Evolutionary conservation across 35 echinoderm and acorn worm species (phyloP).

Genomic region (Apostichopus parvimensis): DNA sequence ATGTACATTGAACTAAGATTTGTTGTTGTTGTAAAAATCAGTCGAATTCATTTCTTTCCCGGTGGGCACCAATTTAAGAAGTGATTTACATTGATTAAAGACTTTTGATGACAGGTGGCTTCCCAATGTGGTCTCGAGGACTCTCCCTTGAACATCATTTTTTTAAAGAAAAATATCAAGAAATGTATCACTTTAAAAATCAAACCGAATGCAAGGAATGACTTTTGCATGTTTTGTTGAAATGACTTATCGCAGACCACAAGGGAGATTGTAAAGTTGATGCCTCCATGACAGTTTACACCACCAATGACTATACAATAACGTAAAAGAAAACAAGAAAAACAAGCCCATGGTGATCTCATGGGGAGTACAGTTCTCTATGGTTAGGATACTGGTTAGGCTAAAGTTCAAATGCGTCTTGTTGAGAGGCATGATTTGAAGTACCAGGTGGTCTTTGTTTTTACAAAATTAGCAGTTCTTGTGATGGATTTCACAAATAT

Average conservation of each 20-base stretch:
- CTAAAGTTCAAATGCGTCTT: constrained; percentile 39
- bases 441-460: constrained; percentile 49
- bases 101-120: no score
- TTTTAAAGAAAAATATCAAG: no score
- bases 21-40: no score
- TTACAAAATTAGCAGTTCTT: constrained; percentile 21
- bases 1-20: no score
- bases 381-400: constrained; percentile 40
- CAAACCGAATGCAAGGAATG: not conserved
- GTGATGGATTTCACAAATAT: not conserved
- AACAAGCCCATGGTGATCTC: constrained; percentile 21
- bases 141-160: no score
- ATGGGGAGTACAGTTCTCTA: constrained; percentile 29
- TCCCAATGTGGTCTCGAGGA: no score
- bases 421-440: constrained; percentile 24
- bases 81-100: no score
- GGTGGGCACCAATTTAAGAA: no score
- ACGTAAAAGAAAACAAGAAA: not conserved
- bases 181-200: not conserved
- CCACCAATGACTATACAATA: not conserved
- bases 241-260: not conserved
- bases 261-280: constrained; percentile 9
- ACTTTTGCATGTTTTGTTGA: not conserved
- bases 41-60: no score
- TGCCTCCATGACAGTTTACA: not conserved